Evolutionary conservation across 2,113 vertebrate species (phyloP).

Genomic region (Semnornis frantzii): DNA sequence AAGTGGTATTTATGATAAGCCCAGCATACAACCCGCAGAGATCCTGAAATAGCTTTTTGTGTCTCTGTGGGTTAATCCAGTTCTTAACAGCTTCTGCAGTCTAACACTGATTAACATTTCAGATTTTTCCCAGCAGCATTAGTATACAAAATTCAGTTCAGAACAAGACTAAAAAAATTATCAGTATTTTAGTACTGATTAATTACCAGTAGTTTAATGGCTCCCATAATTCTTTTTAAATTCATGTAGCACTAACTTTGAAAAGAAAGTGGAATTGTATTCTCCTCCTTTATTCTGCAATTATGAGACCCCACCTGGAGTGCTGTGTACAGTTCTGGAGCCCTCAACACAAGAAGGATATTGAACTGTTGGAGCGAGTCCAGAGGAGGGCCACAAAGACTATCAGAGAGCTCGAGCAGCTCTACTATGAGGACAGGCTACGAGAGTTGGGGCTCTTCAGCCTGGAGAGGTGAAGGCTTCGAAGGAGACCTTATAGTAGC

Average conservation of each 20-base stretch:
- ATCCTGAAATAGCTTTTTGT: neutral
- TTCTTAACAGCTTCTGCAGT: neutral
- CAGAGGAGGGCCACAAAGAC: too few species aligned
- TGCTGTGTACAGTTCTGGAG: too few species aligned
- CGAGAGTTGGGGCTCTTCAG: too few species aligned
- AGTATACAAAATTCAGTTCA: neutral
- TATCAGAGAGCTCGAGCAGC: too few species aligned
- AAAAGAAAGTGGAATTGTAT: neutral
- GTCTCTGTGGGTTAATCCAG: neutral
- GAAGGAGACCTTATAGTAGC: too few species aligned
- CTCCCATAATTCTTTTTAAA: neutral
- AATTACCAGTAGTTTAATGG: neutral
- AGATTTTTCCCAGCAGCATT: neutral
- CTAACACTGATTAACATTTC: neutral
- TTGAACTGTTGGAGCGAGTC: too few species aligned
- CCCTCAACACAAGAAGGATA: too few species aligned
- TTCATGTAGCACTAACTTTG: neutral
- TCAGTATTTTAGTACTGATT: neutral
- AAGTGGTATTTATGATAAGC: neutral
- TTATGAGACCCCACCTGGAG: too few species aligned
- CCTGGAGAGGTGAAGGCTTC: too few species aligned
- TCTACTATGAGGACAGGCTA: too few species aligned
- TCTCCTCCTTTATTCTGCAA: too few species aligned
- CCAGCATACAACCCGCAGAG: neutral
- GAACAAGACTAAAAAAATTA: neutral